Evolutionary conservation across 2,888 invertebrate genomes (phyloP).

Genomic region (Mycalesis mineus): DNA sequence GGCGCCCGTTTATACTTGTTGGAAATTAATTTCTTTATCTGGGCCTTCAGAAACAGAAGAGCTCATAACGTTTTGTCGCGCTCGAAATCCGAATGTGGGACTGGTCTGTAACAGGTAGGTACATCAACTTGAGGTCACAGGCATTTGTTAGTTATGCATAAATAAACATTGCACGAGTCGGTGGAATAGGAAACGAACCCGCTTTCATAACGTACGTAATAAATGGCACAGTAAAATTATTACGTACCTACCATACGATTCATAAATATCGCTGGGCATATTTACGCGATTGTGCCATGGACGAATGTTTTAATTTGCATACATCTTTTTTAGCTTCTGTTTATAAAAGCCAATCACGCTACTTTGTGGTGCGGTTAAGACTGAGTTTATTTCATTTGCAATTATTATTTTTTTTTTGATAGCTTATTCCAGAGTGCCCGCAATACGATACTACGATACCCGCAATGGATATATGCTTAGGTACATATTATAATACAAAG

Average conservation of each 20-base stretch:
- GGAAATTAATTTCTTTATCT: too few species aligned
- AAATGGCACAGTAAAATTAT: slow-evolving; percentile 11
- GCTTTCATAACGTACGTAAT: slow-evolving; percentile 1
- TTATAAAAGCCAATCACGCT: slow-evolving; percentile 24
- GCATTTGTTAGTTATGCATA: background rate
- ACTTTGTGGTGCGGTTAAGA: slow-evolving; percentile 15
- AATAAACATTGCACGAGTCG: slow-evolving; percentile 1
- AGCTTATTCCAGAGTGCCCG: too few species aligned
- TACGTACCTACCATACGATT: slow-evolving; percentile 6
- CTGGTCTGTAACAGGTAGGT: background rate
- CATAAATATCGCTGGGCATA: slow-evolving; percentile 10
- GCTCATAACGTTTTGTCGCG: too few species aligned
- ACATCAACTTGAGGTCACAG: background rate
- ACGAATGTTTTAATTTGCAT: slow-evolving; percentile 28
- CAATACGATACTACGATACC: too few species aligned
- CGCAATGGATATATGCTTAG: too few species aligned
- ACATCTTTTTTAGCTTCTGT: slow-evolving; percentile 24
- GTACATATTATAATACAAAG: too few species aligned
- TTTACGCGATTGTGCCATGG: slow-evolving; percentile 10
- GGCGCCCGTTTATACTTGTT: too few species aligned
- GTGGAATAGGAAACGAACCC: background rate
- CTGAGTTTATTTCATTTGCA: background rate
- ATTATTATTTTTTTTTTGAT: too few species aligned
- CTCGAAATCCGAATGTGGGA: too few species aligned
- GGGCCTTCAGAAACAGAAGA: too few species aligned